Conservation (phyloP, 23 tunicate genomes). For the Halocynthia aurantium region DNA sequence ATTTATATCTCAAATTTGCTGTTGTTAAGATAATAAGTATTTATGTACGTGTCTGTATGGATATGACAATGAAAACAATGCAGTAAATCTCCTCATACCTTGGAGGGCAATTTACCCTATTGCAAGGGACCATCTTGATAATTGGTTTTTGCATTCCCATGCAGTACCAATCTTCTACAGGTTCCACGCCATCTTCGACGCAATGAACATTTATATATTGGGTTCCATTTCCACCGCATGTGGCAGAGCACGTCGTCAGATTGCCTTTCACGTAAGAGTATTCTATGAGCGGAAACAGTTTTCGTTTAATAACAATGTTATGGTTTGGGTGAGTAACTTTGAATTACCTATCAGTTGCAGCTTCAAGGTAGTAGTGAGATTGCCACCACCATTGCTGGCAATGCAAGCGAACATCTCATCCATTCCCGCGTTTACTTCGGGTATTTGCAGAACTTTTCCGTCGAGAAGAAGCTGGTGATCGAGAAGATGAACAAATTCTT, state of each 20-base stretch:
- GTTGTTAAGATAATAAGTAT: too few relatives aligned
- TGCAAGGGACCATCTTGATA: slow-evolving; percentile 31
- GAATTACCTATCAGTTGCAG: slow-evolving; percentile 42
- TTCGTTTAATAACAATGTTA: neutral
- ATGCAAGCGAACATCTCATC: slow-evolving; percentile 49
- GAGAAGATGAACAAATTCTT: slow-evolving; percentile 13
- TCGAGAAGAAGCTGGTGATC: slow-evolving; percentile 37
- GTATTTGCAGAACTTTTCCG: slow-evolving; percentile 36
- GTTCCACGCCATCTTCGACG: slow-evolving; percentile 50
- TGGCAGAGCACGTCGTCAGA: slow-evolving; percentile 41
- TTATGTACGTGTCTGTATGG: neutral
- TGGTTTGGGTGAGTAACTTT: neutral
- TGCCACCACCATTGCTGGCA: slow-evolving; percentile 74
- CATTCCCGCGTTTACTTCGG: slow-evolving; percentile 21
- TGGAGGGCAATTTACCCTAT: slow-evolving; percentile 76
- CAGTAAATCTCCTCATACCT: slow-evolving; percentile 19
- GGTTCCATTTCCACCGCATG: slow-evolving; percentile 70
- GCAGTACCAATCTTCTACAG: slow-evolving; percentile 85
- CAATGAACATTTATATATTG: slow-evolving; percentile 36
- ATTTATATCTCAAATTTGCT: too few relatives aligned
- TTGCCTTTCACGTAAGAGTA: slow-evolving; percentile 57
- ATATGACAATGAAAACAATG: neutral
- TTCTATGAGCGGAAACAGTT: slow-evolving; percentile 19
- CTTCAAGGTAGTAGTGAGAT: slow-evolving; percentile 35
- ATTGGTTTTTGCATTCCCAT: slow-evolving; percentile 35